Base-by-base conservation (phyloP, 2,797 vertebrate genomes). In the Phrynocephalus vlangalii region DNA sequence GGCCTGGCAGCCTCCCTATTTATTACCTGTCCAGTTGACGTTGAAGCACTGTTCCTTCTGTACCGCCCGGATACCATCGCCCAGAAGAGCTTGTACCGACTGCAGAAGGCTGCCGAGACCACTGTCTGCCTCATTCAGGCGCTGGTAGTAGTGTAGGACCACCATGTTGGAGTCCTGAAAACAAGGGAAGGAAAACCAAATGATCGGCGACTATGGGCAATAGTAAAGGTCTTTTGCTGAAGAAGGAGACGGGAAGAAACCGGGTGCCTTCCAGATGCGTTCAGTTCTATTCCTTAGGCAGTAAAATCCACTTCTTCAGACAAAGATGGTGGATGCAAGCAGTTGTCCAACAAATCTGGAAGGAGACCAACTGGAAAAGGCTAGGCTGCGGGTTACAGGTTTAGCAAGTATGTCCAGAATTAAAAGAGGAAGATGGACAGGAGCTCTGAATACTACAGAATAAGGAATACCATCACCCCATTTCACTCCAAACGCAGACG, bases 41-140 rank as follows among this genome's bases (percentile, higher is more conserved):
- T 95, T 96, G 91, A 96, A 96, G 82, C 96, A 96, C 24, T 95
- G 84, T 89, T 96, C 96, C 0, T 77, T 93, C 89, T 95, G 88
- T 0, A 95, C 26, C 9, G 28, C 83, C 56, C 68, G 83, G 22
- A 95, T 80, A 1, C 15, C 78, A 7, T 83, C 73, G 28, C 92
- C 83, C 68, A 96, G 88, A 8, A 93, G 87, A 56, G 2, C 87
- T 82, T 79, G 77, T 18, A 82, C 82, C 7, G 82, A 72, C 6
- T 5, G 72, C 28, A 87, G 30, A 3, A 87, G 88, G 18, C 38
- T 76, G 78, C 18, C 16, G 2, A 83, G 70, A 28, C 85, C 91
- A 95, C 81, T 94, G 97, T 94, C 84, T 96, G 72, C 93, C 97
- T 1, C 96, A 96, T 44, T 82, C 44, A 85, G 88, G 24, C 30